Conservation (phyloP, 2,797 vertebrate genomes). For the Setipinna tenuifilis region DNA sequence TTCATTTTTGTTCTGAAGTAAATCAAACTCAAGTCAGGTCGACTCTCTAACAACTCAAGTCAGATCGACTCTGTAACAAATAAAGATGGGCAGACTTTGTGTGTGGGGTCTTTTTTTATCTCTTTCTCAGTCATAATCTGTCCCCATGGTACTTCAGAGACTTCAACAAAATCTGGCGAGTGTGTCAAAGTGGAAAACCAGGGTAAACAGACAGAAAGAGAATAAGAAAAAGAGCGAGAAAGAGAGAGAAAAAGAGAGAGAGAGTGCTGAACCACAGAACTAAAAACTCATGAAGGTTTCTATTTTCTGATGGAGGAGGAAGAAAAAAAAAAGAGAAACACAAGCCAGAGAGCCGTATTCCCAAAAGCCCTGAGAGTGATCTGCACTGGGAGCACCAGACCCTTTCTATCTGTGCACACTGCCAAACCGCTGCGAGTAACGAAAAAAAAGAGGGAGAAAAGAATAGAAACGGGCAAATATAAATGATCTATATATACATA, state of each 20-base stretch:
- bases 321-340: not conserved
- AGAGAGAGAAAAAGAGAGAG: not conserved
- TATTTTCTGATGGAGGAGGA: not conserved
- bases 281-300: conserved; percentile 8
- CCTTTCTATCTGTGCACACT: not conserved
- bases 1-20: no score
- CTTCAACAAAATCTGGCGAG: conserved; percentile 35
- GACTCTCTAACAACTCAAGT: not conserved
- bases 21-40: not conserved
- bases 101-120: not conserved
- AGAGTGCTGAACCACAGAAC: not conserved
- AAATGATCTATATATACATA: conserved; percentile 9
- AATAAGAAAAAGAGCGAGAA: not conserved
- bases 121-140: conserved; percentile 34
- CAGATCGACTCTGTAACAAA: not conserved
- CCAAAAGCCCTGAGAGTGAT: not conserved
- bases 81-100: not conserved
- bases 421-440: conserved; percentile 3
- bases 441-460: not conserved
- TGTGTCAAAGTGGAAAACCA: not conserved
- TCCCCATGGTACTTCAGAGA: conserved; percentile 48
- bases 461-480: not conserved
- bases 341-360: conserved; percentile 5
- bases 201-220: conserved; percentile 18
- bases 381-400: not conserved